Evolutionary conservation across 1,140 invertebrate species (phyloP).

Genomic region (Saccostrea echinata): DNA sequence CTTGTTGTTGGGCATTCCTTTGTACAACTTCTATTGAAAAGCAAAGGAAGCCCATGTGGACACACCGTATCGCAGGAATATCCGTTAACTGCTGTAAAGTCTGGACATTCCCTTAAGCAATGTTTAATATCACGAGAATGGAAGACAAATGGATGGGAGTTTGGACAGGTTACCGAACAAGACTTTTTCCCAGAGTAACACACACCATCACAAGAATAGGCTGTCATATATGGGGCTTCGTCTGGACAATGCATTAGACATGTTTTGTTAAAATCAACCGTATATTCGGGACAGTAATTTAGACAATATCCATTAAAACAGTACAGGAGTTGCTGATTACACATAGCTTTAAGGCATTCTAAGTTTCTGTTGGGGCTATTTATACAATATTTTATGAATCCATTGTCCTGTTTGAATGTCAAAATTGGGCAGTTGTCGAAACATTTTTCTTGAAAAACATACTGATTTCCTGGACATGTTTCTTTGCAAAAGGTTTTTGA

Average conservation of each 20-base stretch:
- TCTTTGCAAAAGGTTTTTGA: not conserved
- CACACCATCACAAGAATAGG: not conserved
- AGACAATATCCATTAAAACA: not conserved
- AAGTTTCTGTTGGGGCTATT: not conserved
- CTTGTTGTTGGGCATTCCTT: not conserved
- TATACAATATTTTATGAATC: not conserved
- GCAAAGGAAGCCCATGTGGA: not conserved
- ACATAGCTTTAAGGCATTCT: not conserved
- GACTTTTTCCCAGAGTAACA: slow-evolving; percentile 4
- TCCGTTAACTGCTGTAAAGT: not conserved
- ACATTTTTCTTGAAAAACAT: not conserved
- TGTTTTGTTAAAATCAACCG: not conserved
- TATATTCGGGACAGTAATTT: not conserved
- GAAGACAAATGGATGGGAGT: slow-evolving; percentile 23
- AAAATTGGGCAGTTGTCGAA: not conserved
- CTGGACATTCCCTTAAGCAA: not conserved
- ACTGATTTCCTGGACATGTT: not conserved
- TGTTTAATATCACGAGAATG: not conserved
- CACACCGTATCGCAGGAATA: not conserved
- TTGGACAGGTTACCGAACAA: not conserved
- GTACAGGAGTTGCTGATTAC: not conserved
- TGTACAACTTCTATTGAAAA: not conserved
- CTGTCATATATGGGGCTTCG: not conserved
- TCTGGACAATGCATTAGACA: slow-evolving; percentile 33
- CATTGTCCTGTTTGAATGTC: not conserved